These are phyloP conservation scores for Vireo griseus DNA, from an alignment of 2,797 vertebrate species.

Conservation along the genomic window DNA sequence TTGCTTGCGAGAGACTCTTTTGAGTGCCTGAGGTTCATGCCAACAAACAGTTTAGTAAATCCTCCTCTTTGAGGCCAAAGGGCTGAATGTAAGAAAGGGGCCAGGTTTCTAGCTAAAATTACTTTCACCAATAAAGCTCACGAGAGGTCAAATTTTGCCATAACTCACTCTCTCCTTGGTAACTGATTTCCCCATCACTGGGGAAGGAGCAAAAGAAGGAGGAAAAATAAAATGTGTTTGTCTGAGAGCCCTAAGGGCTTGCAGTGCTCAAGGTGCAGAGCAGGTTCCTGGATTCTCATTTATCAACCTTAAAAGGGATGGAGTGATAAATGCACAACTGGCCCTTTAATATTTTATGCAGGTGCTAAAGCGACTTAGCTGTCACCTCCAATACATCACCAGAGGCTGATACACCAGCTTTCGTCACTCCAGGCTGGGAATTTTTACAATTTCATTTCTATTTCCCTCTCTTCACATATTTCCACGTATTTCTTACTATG, in stretches of 20 bases:
- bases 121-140: constrained; percentile 83
- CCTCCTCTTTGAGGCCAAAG: constrained; percentile 72
- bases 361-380: constrained; percentile 78
- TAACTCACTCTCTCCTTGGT: constrained; percentile 77
- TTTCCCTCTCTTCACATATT: constrained; percentile 64
- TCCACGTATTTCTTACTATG: constrained; percentile 60
- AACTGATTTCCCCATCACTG: constrained; percentile 73
- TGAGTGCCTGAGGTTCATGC: constrained; percentile 40
- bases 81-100: constrained; percentile 75
- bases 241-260: constrained; percentile 77
- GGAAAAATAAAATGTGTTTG: constrained; percentile 79
- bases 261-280: constrained; percentile 73
- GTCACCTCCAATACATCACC: constrained; percentile 81
- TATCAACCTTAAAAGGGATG: constrained; percentile 83
- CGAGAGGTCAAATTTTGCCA: constrained; percentile 78
- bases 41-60: constrained; percentile 71
- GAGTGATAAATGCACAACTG: constrained; percentile 83
- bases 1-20: not conserved
- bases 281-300: constrained; percentile 82
- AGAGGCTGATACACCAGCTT: constrained; percentile 74
- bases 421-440: constrained; percentile 74
- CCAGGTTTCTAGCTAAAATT: constrained; percentile 88
- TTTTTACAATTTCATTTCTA: constrained; percentile 76
- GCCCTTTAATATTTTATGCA: constrained; percentile 84
- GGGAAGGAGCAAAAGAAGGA: constrained; percentile 63